phyloP scores from a whole-genome alignment of 2,113 vertebrate species.

The Dendropsophus ebraccatus region DNA sequence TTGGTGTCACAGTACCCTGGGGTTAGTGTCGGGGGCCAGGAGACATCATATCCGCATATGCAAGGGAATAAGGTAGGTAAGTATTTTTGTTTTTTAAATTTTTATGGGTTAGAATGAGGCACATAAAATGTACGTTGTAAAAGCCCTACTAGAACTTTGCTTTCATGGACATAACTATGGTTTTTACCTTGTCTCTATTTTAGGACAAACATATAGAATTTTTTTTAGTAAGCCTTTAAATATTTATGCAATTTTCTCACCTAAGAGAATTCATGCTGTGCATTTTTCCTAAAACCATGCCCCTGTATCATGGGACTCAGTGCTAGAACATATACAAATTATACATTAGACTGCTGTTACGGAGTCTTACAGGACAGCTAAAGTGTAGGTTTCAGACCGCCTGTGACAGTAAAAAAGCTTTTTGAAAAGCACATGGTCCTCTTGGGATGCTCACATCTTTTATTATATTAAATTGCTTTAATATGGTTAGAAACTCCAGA shows the following conservation, averaged over 20 bases:
- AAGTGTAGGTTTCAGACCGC: constrained; percentile 9
- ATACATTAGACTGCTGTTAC: not conserved
- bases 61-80: no score
- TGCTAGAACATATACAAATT: constrained; percentile 23
- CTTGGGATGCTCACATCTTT: constrained; percentile 14
- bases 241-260: not conserved
- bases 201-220: not conserved
- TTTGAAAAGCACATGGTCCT: constrained; percentile 29
- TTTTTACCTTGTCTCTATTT: not conserved
- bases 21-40: no score
- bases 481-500: constrained; percentile 33
- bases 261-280: not conserved
- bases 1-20: no score
- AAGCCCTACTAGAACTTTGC: no score
- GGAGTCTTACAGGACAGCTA: not conserved
- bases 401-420: not conserved
- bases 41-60: no score
- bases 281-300: not conserved
- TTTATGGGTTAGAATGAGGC: no score
- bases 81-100: no score
- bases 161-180: not conserved
- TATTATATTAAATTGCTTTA: constrained; percentile 51
- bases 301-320: not conserved
- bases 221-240: not conserved
- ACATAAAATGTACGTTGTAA: no score